phyloP scores from a whole-genome alignment of 35 echinoderm and acorn worm species.

The Lytechinus pictus region DNA sequence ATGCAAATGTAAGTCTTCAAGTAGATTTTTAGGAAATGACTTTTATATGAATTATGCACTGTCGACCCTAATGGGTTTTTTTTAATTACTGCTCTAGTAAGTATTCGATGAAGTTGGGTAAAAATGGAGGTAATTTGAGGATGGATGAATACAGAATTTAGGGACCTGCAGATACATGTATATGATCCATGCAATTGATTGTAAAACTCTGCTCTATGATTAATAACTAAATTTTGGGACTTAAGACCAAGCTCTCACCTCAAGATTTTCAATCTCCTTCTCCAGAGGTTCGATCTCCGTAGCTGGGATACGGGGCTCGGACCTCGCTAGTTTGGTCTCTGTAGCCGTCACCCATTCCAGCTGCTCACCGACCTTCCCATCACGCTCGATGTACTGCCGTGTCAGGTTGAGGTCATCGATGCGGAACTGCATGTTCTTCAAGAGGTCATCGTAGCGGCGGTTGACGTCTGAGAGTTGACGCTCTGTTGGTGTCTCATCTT shows the following conservation, averaged over 20 bases:
- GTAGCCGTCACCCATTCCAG: slow-evolving; percentile 76
- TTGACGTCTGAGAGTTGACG: slow-evolving; percentile 78
- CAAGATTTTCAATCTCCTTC: slow-evolving; percentile 67
- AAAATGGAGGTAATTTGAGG: too few species aligned
- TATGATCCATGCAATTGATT: too few species aligned
- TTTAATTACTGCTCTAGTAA: too few species aligned
- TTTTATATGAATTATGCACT: too few species aligned
- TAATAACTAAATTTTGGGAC: too few species aligned
- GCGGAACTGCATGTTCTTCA: slow-evolving; percentile 61
- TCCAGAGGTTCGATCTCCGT: slow-evolving; percentile 76
- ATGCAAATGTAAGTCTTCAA: too few species aligned
- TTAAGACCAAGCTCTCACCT: slow-evolving; percentile 49
- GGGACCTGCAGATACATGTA: too few species aligned
- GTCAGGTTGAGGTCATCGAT: slow-evolving; percentile 80
- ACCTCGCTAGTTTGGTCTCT: slow-evolving; percentile 55
- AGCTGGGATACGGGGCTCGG: slow-evolving; percentile 51
- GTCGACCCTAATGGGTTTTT: too few species aligned
- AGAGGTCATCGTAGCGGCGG: slow-evolving; percentile 77
- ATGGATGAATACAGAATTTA: too few species aligned
- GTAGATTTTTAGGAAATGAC: too few species aligned
- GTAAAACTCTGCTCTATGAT: too few species aligned
- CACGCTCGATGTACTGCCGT: slow-evolving; percentile 84
- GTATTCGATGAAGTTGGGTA: too few species aligned
- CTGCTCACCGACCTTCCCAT: slow-evolving; percentile 64
- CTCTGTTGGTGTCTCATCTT: slow-evolving; percentile 78